Conservation (phyloP, 2,113 vertebrate genomes). For the Cryptotis parvus region DNA sequence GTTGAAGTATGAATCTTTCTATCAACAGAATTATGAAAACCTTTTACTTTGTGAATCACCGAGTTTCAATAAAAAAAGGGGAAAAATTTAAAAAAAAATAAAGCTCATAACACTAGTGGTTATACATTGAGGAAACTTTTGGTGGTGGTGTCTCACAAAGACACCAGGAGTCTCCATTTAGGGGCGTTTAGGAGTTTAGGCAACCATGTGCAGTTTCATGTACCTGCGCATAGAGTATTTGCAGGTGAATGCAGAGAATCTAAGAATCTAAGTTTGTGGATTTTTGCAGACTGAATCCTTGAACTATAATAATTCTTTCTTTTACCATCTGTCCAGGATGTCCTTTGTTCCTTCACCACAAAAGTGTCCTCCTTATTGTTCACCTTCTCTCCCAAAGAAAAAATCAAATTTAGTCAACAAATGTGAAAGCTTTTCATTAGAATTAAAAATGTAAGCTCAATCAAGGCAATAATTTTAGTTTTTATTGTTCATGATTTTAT, state of each 20-base stretch:
- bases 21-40: too few species aligned
- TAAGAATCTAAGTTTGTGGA: background rate
- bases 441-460: background rate
- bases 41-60: too few species aligned
- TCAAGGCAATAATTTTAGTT: background rate
- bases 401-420: background rate
- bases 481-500: background rate
- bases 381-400: background rate
- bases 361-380: background rate
- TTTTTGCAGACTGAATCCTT: background rate
- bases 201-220: background rate
- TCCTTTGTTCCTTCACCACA: background rate
- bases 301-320: background rate
- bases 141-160: background rate
- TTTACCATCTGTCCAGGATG: too few species aligned
- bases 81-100: too few species aligned
- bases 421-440: too few species aligned
- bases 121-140: background rate
- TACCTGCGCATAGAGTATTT: rapidly evolving
- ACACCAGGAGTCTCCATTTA: background rate
- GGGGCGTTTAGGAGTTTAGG: background rate
- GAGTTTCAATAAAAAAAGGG: too few species aligned
- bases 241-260: background rate
- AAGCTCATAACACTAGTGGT: background rate
- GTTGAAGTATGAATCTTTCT: too few species aligned